A percentile compares a stretch with the other conserved stretches of the same genome.
phyloP scores from a whole-genome alignment of 2,797 vertebrate genomes.

The Otolemur crassicaudatus region DNA sequence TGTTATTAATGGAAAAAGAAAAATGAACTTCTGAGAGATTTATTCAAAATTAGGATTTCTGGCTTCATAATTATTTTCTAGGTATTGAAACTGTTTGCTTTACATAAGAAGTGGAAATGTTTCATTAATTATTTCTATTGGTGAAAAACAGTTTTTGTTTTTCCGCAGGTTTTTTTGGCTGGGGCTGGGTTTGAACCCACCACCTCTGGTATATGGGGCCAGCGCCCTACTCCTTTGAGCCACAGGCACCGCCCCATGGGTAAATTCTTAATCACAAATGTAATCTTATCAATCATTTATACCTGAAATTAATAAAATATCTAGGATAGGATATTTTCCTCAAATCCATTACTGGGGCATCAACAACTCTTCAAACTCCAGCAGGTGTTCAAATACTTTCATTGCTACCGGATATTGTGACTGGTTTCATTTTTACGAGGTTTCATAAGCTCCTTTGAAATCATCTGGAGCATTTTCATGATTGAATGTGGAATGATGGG shows the following conservation, averaged over 20 bases:
- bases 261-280: background rate
- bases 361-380: background rate
- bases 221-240: too few relatives aligned
- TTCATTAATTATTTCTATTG: conserved; percentile 75
- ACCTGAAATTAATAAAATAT: conserved; percentile 23
- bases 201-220: too few relatives aligned
- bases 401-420: background rate
- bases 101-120: conserved; percentile 76
- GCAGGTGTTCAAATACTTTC: background rate
- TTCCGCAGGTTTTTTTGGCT: background rate
- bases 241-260: background rate
- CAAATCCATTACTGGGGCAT: background rate
- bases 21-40: conserved; percentile 74
- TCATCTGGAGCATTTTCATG: background rate
- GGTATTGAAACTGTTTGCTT: conserved; percentile 77
- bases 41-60: conserved; percentile 79
- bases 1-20: conserved; percentile 59
- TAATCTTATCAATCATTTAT: background rate
- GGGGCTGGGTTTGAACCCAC: too few relatives aligned
- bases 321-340: background rate
- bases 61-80: conserved; percentile 81
- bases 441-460: conserved; percentile 17
- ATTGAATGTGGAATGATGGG: background rate
- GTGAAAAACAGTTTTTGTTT: conserved; percentile 59
- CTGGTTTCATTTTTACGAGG: background rate